A percentile compares a stretch with the other conserved stretches of the same genome.
Conservation (phyloP, 2,113 vertebrate species). For the Eptesicus fuscus region DNA sequence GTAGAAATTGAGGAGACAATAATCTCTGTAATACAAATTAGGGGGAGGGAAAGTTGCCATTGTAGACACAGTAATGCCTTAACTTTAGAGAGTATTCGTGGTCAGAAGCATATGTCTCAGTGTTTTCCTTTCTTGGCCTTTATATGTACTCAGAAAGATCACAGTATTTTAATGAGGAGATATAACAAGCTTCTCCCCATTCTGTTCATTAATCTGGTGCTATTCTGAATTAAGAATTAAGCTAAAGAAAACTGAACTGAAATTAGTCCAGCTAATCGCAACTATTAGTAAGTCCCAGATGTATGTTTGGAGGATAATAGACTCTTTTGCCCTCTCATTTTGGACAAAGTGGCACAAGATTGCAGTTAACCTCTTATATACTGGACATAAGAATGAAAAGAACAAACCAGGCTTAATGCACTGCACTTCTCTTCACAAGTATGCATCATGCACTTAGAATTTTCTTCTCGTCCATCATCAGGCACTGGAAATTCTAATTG, state of each 20-base stretch:
- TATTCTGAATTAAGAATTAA: background rate
- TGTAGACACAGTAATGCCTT: background rate
- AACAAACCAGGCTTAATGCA: background rate
- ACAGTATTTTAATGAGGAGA: background rate
- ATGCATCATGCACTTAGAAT: background rate
- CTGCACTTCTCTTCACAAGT: too few relatives aligned
- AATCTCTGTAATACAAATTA: background rate
- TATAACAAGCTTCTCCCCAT: background rate
- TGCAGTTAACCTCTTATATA: background rate
- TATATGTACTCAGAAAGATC: background rate
- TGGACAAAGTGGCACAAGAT: background rate
- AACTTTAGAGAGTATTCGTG: background rate
- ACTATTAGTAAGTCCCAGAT: background rate
- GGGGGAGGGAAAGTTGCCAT: background rate
- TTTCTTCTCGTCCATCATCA: background rate
- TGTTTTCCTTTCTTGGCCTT: background rate
- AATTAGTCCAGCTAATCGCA: background rate
- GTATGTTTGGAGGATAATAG: background rate
- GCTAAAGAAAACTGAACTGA: conserved; percentile 26
- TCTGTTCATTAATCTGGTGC: background rate
- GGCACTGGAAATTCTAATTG: background rate
- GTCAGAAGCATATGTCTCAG: background rate
- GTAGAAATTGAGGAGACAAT: background rate
- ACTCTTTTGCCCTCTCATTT: background rate
- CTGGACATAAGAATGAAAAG: background rate